phyloP scores from a whole-genome alignment of 2,113 vertebrate species.

The Notarius lentiginosus region DNA sequence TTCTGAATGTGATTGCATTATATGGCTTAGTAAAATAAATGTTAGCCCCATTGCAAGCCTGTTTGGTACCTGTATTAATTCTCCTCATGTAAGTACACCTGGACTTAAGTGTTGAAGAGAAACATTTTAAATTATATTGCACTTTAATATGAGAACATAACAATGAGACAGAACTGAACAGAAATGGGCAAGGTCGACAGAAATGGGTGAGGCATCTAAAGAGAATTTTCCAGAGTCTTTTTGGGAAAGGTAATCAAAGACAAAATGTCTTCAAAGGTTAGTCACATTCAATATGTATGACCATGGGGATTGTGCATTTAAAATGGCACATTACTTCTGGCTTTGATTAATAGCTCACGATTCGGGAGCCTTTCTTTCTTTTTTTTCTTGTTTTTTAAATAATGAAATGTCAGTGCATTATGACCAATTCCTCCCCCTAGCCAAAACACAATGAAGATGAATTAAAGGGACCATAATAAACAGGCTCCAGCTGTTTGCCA shows the following conservation, averaged over 20 bases:
- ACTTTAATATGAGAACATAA: background rate
- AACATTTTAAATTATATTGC: background rate
- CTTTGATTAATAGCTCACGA: slow-evolving; percentile 63
- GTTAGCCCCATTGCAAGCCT: background rate
- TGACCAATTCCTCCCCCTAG: slow-evolving; percentile 37
- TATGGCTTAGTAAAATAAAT: too few species aligned
- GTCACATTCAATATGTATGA: slow-evolving; percentile 63
- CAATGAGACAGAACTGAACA: background rate
- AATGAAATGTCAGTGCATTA: slow-evolving; percentile 58
- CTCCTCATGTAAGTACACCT: background rate
- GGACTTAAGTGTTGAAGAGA: background rate
- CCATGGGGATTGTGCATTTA: slow-evolving; percentile 41
- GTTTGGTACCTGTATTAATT: background rate
- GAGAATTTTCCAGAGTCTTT: slow-evolving; percentile 55
- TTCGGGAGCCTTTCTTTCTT: slow-evolving; percentile 31
- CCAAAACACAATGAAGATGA: slow-evolving; percentile 46
- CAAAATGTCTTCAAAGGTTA: slow-evolving; percentile 68
- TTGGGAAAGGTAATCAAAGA: slow-evolving; percentile 60
- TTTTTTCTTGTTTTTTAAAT: slow-evolving; percentile 51
- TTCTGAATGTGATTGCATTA: background rate
- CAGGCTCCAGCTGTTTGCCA: slow-evolving; percentile 45
- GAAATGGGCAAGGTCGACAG: background rate
- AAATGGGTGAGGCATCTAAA: slow-evolving; percentile 36
- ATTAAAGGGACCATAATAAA: slow-evolving; percentile 52
- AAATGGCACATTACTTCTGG: slow-evolving; percentile 30